Conservation (phyloP, 2,113 vertebrate genomes). For the Nanorana parkeri region DNA sequence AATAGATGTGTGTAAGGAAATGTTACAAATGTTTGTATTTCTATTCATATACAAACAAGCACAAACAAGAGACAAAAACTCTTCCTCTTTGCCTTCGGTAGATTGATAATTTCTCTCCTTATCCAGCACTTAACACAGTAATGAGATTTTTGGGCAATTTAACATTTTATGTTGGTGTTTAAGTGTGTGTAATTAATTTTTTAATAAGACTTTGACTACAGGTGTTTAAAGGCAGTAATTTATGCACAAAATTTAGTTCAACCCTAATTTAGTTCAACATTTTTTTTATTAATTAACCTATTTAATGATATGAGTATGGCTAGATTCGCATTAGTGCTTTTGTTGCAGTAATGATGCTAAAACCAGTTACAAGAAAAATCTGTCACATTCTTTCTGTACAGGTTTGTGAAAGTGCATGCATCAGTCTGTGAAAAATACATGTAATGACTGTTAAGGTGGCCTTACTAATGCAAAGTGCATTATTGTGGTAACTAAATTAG, state of each 20-base stretch:
- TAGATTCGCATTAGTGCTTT: not conserved
- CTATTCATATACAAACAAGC: too few species aligned
- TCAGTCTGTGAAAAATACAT: too few species aligned
- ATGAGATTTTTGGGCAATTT: not conserved
- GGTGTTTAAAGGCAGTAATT: constrained; percentile 9
- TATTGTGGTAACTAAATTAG: too few species aligned
- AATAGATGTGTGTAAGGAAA: too few species aligned
- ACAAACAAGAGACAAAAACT: too few species aligned
- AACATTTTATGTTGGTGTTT: not conserved
- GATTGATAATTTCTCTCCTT: not conserved
- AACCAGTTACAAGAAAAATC: not conserved
- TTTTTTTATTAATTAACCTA: not conserved
- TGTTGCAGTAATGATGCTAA: not conserved
- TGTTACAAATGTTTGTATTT: too few species aligned
- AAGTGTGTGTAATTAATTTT: constrained; percentile 3
- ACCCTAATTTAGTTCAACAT: not conserved
- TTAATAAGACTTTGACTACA: constrained; percentile 12
- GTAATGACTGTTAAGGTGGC: too few species aligned
- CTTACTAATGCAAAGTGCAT: too few species aligned
- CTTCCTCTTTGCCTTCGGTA: too few species aligned
- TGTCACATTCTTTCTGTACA: not conserved
- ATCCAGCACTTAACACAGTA: not conserved
- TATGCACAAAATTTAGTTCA: not conserved
- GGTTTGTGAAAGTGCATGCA: not conserved
- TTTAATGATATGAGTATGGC: constrained; percentile 3